These are phyloP conservation scores for Lepeophtheirus nordmannii DNA, from an alignment of 2,888 invertebrate species.

Conservation along the genomic window DNA sequence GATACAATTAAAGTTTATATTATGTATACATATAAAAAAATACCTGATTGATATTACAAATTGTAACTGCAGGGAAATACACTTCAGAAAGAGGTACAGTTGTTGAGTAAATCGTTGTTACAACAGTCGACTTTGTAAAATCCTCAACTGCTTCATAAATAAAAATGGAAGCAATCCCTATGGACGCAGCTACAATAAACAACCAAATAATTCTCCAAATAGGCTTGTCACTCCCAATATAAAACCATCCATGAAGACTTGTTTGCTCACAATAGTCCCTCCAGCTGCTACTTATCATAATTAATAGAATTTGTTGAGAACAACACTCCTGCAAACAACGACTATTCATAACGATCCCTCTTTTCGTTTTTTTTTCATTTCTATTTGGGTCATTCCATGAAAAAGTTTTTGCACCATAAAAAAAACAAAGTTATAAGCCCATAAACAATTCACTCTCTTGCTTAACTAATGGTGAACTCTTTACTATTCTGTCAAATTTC, in stretches of 20 bases:
- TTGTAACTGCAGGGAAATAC: constrained; percentile 22
- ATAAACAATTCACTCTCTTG: too few species aligned
- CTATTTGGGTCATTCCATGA: too few species aligned
- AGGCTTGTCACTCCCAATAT: constrained; percentile 12
- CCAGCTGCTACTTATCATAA: constrained; percentile 1
- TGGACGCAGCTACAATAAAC: constrained; percentile 18
- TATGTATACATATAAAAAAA: too few species aligned
- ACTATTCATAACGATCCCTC: too few species aligned
- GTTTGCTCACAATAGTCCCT: constrained; percentile 18
- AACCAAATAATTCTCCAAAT: constrained; percentile 21
- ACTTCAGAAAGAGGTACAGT: constrained; percentile 23
- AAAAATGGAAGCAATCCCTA: constrained; percentile 16
- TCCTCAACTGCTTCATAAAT: constrained; percentile 20
- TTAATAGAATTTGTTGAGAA: not conserved
- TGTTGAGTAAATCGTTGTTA: constrained; percentile 23
- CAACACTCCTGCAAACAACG: too few species aligned
- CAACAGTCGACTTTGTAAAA: constrained; percentile 17
- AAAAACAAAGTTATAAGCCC: too few species aligned
- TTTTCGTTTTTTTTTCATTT: too few species aligned
- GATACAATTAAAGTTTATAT: too few species aligned
- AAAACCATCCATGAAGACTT: constrained; percentile 22
- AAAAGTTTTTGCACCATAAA: too few species aligned
- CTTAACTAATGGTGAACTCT: too few species aligned
- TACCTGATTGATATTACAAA: constrained; percentile 25
- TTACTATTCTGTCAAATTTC: too few species aligned